A percentile compares a stretch with the other conserved stretches of the same genome.
These are phyloP conservation scores for Malurus splendens DNA, from an alignment of 2,797 vertebrate genomes.

Conservation along the genomic window DNA sequence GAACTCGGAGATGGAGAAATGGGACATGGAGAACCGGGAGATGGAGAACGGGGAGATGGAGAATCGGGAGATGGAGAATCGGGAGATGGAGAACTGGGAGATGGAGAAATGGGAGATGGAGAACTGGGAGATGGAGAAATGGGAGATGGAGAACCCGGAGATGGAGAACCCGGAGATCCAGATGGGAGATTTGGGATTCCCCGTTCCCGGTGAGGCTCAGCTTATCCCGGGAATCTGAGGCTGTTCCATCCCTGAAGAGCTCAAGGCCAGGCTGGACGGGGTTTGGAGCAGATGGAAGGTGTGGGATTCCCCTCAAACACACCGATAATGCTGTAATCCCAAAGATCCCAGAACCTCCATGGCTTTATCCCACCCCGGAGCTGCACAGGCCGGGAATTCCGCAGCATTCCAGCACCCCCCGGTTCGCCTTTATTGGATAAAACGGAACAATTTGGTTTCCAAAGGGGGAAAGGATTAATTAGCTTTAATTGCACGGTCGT, in stretches of 20 bases:
- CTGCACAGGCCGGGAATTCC: neutral
- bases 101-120: too few relatives aligned
- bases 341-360: neutral
- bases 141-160: too few relatives aligned
- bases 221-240: neutral
- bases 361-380: neutral
- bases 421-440: neutral
- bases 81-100: too few relatives aligned
- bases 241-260: neutral
- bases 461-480: neutral
- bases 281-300: neutral
- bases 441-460: neutral
- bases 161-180: neutral
- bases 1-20: neutral
- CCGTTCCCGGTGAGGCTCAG: rapidly evolving
- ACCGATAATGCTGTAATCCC: rapidly evolving
- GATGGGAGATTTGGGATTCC: rapidly evolving
- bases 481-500: neutral
- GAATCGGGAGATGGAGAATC: too few relatives aligned
- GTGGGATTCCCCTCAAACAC: neutral
- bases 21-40: too few relatives aligned
- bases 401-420: neutral
- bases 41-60: too few relatives aligned
- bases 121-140: too few relatives aligned
- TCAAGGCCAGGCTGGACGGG: neutral